Conservation (phyloP, 1,140 invertebrate genomes). For the Penaeus chinensis region DNA sequence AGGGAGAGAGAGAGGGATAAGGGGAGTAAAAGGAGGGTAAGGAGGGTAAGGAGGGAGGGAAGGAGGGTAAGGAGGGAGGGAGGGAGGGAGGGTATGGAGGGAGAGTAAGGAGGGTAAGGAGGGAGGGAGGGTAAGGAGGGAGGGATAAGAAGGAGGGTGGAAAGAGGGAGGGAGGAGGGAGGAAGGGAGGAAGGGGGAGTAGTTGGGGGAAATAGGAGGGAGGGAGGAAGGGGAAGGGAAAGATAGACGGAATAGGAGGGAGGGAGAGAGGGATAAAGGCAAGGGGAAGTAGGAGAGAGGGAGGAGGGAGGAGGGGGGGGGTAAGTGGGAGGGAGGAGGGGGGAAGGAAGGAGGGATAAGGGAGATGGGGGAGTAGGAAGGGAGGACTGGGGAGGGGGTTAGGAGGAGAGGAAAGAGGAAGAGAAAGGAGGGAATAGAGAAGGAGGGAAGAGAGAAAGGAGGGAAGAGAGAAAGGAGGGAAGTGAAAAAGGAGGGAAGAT, state of each 20-base stretch:
- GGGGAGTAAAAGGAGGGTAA: not conserved
- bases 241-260: not conserved
- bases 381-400: too few species aligned
- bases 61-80: not conserved
- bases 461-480: too few species aligned
- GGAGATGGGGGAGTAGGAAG: too few species aligned
- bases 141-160: too few species aligned
- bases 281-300: not conserved
- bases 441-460: too few species aligned
- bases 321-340: not conserved
- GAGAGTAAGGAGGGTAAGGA: too few species aligned
- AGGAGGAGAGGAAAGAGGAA: too few species aligned
- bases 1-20: not conserved
- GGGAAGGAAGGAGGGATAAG: not conserved
- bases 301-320: not conserved
- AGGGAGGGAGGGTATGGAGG: not conserved
- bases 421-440: too few species aligned
- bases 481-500: too few species aligned
- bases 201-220: not conserved
- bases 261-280: not conserved
- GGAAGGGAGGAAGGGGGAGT: not conserved
- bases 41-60: too few species aligned
- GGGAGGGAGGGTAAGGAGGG: not conserved
- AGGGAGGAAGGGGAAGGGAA: not conserved
- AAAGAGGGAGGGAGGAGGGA: not conserved